phyloP scores from a whole-genome alignment of 2,113 vertebrate species.

The Hucho hucho region DNA sequence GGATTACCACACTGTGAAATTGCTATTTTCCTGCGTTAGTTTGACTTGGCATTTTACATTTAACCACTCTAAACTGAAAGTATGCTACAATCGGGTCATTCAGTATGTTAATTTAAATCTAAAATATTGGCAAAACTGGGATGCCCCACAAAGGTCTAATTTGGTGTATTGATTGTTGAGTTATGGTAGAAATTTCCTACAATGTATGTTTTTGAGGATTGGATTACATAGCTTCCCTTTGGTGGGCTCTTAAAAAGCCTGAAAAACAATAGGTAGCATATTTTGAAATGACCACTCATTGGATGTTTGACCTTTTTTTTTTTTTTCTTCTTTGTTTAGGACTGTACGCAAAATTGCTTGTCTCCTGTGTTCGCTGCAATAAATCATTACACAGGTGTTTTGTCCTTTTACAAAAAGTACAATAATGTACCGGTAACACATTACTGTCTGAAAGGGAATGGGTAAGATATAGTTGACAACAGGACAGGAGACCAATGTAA shows the following conservation, averaged over 20 bases:
- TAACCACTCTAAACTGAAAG: not conserved
- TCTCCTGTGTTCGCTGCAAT: slow-evolving; percentile 50
- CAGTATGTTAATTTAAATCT: too few relatives aligned
- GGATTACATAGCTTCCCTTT: too few relatives aligned
- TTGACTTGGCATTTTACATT: not conserved
- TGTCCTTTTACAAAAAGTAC: not conserved
- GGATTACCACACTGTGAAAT: not conserved
- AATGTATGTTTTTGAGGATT: too few relatives aligned
- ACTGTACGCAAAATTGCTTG: slow-evolving; percentile 37
- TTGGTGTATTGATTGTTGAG: too few relatives aligned
- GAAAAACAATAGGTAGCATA: not conserved
- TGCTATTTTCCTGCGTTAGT: not conserved
- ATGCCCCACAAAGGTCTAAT: too few relatives aligned
- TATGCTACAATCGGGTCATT: too few relatives aligned
- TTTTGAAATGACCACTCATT: not conserved
- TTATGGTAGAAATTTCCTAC: too few relatives aligned
- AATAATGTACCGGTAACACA: not conserved
- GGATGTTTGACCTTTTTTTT: too few relatives aligned
- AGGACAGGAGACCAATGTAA: too few relatives aligned
- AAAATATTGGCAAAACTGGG: too few relatives aligned
- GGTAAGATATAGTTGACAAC: too few relatives aligned
- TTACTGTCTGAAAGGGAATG: too few relatives aligned
- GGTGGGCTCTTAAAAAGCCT: not conserved
- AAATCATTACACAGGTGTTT: slow-evolving; percentile 44
- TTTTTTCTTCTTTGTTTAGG: not conserved